Conservation (phyloP, 2,797 vertebrate genomes). For the Heterohyrax brucei region DNA sequence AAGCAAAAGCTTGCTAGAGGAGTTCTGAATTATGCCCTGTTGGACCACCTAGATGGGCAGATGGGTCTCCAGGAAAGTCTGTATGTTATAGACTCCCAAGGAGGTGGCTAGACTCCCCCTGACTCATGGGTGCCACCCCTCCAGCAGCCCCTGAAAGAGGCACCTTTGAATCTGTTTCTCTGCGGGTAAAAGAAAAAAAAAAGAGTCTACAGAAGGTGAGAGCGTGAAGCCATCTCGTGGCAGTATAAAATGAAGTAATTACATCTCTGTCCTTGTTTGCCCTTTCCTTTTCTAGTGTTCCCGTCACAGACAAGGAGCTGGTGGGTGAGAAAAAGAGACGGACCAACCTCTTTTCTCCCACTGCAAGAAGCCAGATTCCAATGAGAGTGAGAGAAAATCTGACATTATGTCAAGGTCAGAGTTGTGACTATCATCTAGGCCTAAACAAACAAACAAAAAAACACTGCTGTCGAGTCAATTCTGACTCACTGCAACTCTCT, state of each 20-base stretch:
- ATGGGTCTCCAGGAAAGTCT: too few species aligned
- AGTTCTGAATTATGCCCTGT: neutral
- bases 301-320: neutral
- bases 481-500: too few species aligned
- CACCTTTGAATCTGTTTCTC: too few species aligned
- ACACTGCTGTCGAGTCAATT: too few species aligned
- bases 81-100: neutral
- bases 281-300: neutral
- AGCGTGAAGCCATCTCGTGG: neutral
- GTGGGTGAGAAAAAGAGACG: neutral
- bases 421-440: neutral
- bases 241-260: neutral
- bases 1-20: neutral
- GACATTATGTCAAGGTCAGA: conserved; percentile 1
- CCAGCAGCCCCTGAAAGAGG: rapidly evolving
- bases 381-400: neutral
- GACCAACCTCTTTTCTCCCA: too few species aligned
- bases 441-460: neutral
- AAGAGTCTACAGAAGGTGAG: neutral
- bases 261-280: neutral
- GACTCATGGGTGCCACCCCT: neutral
- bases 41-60: neutral
- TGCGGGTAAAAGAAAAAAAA: too few species aligned
- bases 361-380: neutral
- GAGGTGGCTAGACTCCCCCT: neutral